Conservation (phyloP, 2,113 vertebrate genomes). For the Oenanthe melanoleuca region DNA sequence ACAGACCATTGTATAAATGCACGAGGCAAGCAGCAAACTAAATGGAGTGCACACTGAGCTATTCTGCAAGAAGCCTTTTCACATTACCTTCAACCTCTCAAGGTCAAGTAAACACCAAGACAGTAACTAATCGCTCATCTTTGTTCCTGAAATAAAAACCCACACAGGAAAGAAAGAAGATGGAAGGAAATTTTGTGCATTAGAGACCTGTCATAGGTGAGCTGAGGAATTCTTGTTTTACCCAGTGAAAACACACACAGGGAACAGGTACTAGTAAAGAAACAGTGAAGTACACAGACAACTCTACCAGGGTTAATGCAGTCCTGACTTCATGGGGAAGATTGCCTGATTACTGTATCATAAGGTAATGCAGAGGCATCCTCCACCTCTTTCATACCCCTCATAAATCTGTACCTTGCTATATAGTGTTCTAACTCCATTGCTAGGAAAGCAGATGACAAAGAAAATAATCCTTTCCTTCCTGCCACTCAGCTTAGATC, state of each 20-base stretch:
- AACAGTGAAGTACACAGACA: neutral
- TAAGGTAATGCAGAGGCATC: neutral
- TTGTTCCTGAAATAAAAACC: neutral
- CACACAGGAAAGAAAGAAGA: neutral
- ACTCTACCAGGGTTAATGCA: neutral
- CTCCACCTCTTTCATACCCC: neutral
- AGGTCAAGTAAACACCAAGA: neutral
- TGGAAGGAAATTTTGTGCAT: neutral
- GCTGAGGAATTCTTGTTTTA: neutral
- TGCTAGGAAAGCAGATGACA: neutral
- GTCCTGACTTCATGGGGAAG: neutral
- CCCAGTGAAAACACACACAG: neutral
- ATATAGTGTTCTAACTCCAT: neutral
- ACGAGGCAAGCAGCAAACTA: neutral
- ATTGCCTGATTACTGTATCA: neutral
- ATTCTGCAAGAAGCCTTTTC: neutral
- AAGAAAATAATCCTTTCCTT: neutral
- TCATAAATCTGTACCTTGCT: neutral
- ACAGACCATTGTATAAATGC: neutral
- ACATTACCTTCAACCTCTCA: neutral
- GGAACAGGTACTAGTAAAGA: neutral
- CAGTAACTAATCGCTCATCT: neutral
- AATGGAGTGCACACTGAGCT: neutral
- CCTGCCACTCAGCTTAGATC: neutral
- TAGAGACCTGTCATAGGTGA: neutral